phyloP scores from a whole-genome alignment of 2,888 invertebrate genomes.

The Ophion slaviceki region DNA sequence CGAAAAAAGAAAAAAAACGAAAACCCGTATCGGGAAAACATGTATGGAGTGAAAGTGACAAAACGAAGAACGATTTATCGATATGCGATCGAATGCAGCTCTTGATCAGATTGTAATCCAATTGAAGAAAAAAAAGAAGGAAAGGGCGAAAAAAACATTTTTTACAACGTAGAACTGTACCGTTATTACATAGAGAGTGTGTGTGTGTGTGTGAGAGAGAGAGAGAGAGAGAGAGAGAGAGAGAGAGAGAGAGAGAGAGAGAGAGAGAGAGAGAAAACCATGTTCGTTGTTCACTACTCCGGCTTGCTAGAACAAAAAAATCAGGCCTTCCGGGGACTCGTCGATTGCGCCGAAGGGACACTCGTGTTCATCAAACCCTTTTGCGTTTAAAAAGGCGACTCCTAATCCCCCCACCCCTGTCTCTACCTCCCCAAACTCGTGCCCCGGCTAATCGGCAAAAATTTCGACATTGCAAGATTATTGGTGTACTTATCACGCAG shows the following conservation, averaged over 20 bases:
- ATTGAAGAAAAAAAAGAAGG: constrained; percentile 39
- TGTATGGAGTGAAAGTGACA: constrained; percentile 47
- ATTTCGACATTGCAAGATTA: constrained; percentile 81
- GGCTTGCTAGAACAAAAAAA: constrained; percentile 78
- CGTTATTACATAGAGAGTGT: constrained; percentile 75
- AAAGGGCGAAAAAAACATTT: constrained; percentile 63
- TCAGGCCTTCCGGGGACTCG: constrained; percentile 75
- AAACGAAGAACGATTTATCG: constrained; percentile 55
- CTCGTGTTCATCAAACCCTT: constrained; percentile 62
- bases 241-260: neutral
- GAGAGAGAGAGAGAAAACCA: constrained; percentile 57
- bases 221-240: neutral
- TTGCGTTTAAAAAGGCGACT: constrained; percentile 20
- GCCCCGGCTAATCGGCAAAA: constrained; percentile 78
- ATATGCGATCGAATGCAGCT: constrained; percentile 54
- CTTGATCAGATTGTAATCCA: constrained; percentile 53
- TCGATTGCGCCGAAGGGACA: constrained; percentile 69
- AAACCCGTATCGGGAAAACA: constrained; percentile 53
- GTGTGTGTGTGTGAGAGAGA: neutral
- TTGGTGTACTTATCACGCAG: constrained; percentile 82
- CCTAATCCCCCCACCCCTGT: constrained; percentile 5
- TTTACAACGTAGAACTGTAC: constrained; percentile 80
- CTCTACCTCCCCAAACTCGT: constrained; percentile 60
- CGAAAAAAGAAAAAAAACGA: constrained; percentile 56
- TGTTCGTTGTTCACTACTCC: constrained; percentile 81